Base-by-base conservation (phyloP, 1,140 invertebrate genomes). In the Vollenhovia emeryi region DNA sequence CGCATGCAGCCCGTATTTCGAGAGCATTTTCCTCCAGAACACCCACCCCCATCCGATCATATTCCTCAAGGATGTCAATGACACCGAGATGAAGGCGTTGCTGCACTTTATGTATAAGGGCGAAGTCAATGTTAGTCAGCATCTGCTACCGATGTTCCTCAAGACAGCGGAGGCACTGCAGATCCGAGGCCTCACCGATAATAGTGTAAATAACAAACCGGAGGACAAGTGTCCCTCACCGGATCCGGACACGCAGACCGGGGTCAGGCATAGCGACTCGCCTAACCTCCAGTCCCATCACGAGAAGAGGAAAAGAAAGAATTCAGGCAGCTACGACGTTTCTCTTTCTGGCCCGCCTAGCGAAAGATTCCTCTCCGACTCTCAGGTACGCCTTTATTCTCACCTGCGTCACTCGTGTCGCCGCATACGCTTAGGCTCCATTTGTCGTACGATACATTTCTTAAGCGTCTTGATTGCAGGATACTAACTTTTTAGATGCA, bases 1-100 rank as follows among this genome's bases (percentile, higher is more conserved):
- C 60, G 98, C 98, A 87, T 99, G 98, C 95, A 98, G 98, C 95
- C 98, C 98, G 75, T 99, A 99, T 96, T 99, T 99, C 95, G 98
- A 99, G 96, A 97, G 96, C 94, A 97, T 99, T 95, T 98, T 99
- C 95, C 96, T 98, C 90, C 97, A 98, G 95, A 98, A 98, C 94
- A 96, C 96, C 87, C 98, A 98, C 95, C 97, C 98, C 93, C 98
- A 99, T 95, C 98, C 98, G 62, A 98, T 98, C 92, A 98, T 99
- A 95, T 98, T 98, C 94, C 96, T 98, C 92, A 98, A 97, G 96
- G 98, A 98, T 96, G 97, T 98, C 91, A 96, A 97, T 95, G 97
- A 97, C 93, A 96, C 96, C 91, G 97, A 98, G 95, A 98, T 98
- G 96, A 97, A 97, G 94, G 97, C 97, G 60, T 95, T 98, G 91